phyloP scores from a whole-genome alignment of 2,888 invertebrate genomes.

The Sympetrum striolatum region DNA sequence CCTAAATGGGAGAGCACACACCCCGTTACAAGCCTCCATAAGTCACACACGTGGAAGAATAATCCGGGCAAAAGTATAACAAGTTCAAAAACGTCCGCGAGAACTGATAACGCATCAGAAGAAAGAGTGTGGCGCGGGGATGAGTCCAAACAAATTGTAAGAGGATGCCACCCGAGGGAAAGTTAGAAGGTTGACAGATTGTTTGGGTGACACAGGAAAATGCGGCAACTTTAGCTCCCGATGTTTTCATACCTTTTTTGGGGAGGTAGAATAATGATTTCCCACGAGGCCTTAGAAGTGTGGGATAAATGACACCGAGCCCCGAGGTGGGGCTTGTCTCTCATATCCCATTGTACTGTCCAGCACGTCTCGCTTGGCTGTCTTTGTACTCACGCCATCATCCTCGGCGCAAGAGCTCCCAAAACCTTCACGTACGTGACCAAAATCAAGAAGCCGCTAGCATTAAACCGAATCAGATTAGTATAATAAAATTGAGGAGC shows the following conservation, averaged over 20 bases:
- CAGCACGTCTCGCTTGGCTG: not conserved
- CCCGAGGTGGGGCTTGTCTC: not conserved
- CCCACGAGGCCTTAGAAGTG: not conserved
- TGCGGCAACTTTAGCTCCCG: not conserved
- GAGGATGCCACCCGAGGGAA: not conserved
- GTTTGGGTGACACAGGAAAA: conserved; percentile 25
- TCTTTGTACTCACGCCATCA: not conserved
- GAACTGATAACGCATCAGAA: not conserved
- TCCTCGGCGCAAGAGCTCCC: not conserved
- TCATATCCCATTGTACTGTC: not conserved
- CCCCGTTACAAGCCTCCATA: not conserved
- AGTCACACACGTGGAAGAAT: not conserved
- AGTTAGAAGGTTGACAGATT: not conserved
- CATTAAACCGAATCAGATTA: not conserved
- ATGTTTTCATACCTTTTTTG: not conserved
- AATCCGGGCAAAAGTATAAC: not conserved
- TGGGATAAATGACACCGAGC: not conserved
- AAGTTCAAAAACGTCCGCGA: not conserved
- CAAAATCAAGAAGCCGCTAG: not conserved
- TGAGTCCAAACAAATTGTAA: not conserved
- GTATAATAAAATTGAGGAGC: not conserved
- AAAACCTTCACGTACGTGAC: not conserved
- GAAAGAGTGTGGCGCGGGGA: not conserved
- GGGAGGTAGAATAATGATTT: conserved; percentile 20
- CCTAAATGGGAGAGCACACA: not conserved